Evolutionary conservation across 2,797 vertebrate genomes (phyloP).

Genomic region (Sphaeramia orbicularis): DNA sequence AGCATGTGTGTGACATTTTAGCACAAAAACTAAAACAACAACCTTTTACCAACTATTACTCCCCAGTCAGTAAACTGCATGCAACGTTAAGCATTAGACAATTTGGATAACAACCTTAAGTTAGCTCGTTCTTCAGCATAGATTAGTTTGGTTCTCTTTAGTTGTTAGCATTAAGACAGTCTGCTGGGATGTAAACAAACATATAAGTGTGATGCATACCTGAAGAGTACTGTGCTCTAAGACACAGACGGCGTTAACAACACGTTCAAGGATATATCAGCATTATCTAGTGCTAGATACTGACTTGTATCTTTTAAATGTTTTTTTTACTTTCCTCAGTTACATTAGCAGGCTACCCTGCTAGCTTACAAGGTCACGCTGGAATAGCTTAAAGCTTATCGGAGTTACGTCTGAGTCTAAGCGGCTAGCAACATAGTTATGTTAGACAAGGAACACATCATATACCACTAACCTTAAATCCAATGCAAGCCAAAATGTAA

Average conservation of each 20-base stretch:
- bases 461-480: background rate
- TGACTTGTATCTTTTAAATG: background rate
- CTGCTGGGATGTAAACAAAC: constrained; percentile 61
- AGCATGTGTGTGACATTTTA: background rate
- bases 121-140: constrained; percentile 24
- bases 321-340: background rate
- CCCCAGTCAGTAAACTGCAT: background rate
- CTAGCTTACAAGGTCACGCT: constrained; percentile 74
- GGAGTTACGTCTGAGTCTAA: constrained; percentile 14
- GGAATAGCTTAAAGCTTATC: constrained; percentile 38
- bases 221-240: background rate
- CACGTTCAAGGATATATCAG: rapidly evolving
- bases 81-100: no score
- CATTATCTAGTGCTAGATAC: background rate
- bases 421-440: constrained; percentile 12
- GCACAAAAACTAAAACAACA: no score
- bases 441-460: background rate
- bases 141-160: constrained; percentile 17
- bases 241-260: rapidly evolving
- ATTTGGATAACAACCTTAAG: background rate
- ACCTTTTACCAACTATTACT: background rate
- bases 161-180: constrained; percentile 15
- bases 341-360: constrained; percentile 40
- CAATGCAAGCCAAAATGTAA: no score
- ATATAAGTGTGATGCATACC: no score